Evolutionary conservation across 2,797 vertebrate genomes (phyloP), one percentile per base, ranked within the genome.

Genomic region (Coilia nasus): DNA sequence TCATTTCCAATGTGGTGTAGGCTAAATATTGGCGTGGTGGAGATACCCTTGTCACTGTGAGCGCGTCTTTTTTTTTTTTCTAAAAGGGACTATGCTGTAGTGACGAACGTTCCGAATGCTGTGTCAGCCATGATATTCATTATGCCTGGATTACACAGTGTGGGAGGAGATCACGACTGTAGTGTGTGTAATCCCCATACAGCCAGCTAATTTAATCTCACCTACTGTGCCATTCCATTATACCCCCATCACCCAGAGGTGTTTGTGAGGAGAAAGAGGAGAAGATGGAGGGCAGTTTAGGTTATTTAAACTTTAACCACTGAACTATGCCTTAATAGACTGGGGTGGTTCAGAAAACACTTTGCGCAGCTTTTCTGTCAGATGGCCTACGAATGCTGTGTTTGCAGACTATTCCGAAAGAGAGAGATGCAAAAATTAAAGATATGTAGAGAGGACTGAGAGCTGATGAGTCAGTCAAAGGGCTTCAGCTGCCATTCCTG

Each of bases 201-300:
- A 94, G 90, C 88, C 89, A 84, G 87, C 93, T 95, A 95, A 96
- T 96, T 95, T 95, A 95, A 95, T 95, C 92, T 94, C 93, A 94
- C 94, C 93, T 94, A 94, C 93, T 93, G 95, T 94, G 93, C 93
- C 92, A 94, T 94, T 93, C 91, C 90, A 91, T 95, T 94, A 93
- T 92, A 94, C 93, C 93, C 92, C 87, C 83, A 83, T 81, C 47
- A 47, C 88, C 23, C 88, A 88, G 83, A 85, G 83, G 85, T 83
- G 83, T 80, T 82, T n/a, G 64, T 87, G 88, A 46, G 83, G 80
- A 88, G 90, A 87, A 83, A n/a, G 81, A 41, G 47, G 41, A 75
- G 78, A 57, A 88, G 80, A 11, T 41, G 35, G 35, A 5, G 35
- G 35, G 35, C 35, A 41, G 35, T 41, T 41, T 41, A 41, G 35